phyloP scores from a whole-genome alignment of 2,113 vertebrate genomes.

The Charina bottae region DNA sequence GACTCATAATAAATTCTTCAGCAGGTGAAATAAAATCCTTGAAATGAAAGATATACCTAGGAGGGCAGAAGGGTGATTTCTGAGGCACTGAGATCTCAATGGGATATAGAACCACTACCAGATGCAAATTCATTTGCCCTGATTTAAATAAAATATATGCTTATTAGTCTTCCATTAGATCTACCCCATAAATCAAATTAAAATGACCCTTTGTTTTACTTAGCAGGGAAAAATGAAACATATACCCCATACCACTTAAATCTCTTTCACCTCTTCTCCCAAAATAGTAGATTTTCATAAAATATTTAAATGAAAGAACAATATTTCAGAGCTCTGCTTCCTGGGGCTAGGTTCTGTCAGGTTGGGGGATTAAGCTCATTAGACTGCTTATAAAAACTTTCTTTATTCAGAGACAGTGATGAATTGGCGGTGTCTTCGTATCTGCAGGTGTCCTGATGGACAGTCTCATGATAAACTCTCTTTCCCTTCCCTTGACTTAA shows the following conservation, averaged over 20 bases:
- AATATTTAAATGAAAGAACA: conserved; percentile 33
- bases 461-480: conserved; percentile 33
- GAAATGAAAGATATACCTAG: conserved; percentile 46
- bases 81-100: conserved; percentile 33
- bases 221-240: conserved; percentile 33
- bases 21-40: conserved; percentile 51
- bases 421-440: conserved; percentile 2
- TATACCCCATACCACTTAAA: not conserved
- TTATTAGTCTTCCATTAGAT: conserved; percentile 22
- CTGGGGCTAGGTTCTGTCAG: conserved; percentile 41
- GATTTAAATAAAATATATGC: conserved; percentile 55
- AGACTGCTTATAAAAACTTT: conserved; percentile 32
- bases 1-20: conserved; percentile 58
- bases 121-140: conserved; percentile 45
- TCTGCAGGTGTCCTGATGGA: conserved; percentile 44
- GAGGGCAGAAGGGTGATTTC: not conserved
- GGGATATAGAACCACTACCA: conserved; percentile 30
- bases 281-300: conserved; percentile 2
- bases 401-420: conserved; percentile 41
- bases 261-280: not conserved
- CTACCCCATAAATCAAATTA: not conserved
- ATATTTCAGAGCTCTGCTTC: conserved; percentile 31
- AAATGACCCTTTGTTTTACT: conserved; percentile 40
- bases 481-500: conserved; percentile 13
- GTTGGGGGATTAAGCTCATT: conserved; percentile 51